These are phyloP conservation scores for Tylochromis polylepis DNA, from an alignment of 2,113 vertebrate species.

Conservation along the genomic window DNA sequence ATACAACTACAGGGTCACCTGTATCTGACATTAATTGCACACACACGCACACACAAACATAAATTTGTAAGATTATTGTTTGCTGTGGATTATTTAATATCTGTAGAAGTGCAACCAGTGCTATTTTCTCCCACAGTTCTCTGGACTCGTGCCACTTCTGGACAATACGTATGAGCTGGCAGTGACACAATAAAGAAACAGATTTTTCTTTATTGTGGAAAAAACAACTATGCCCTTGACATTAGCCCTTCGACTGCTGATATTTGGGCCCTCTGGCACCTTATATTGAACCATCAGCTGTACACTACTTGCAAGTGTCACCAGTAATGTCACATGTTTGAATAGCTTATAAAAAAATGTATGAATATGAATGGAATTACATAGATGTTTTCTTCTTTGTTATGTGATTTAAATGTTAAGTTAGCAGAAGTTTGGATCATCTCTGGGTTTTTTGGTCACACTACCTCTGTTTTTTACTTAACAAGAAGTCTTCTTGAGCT, in stretches of 20 bases:
- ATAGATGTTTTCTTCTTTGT: background rate
- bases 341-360: background rate
- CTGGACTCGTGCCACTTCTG: constrained; percentile 35
- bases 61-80: background rate
- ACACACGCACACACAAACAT: background rate
- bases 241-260: constrained; percentile 21
- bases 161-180: background rate
- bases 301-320: background rate
- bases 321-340: background rate
- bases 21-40: background rate
- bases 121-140: constrained; percentile 4
- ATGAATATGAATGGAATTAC: background rate
- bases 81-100: background rate
- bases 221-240: background rate
- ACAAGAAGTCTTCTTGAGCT: background rate
- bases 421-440: background rate
- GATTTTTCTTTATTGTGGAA: background rate
- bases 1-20: background rate
- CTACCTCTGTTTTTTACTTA: background rate
- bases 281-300: background rate
- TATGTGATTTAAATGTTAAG: background rate
- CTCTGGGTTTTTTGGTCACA: background rate
- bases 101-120: background rate
- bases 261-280: background rate
- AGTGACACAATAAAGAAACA: constrained; percentile 3